A percentile compares a stretch with the other conserved stretches of the same genome.
Evolutionary conservation across 35 echinoderm and acorn worm species (phyloP).

Genomic region (Apostichopus parvimensis): DNA sequence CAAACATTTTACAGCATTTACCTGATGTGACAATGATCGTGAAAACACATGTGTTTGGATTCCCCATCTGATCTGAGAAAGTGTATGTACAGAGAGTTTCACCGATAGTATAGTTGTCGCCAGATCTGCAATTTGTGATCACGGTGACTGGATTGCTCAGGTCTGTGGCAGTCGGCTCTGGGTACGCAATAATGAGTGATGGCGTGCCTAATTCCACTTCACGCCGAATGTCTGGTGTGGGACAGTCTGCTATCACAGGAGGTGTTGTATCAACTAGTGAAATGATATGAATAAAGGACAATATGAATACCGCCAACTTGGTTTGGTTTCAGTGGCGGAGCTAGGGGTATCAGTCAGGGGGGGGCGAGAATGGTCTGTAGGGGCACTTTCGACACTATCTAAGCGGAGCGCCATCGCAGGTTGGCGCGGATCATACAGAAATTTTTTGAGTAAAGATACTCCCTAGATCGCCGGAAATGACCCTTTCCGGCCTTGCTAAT

Average conservation of each 20-base stretch:
- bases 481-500: too few relatives aligned
- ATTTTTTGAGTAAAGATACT: too few relatives aligned
- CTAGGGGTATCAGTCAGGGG: too few relatives aligned
- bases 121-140: conserved; percentile 19
- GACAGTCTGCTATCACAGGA: conserved; percentile 1
- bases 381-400: too few relatives aligned
- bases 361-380: too few relatives aligned
- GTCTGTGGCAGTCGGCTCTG: conserved; percentile 51
- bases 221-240: not conserved
- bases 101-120: conserved; percentile 47
- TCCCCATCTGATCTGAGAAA: conserved; percentile 60
- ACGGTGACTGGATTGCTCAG: conserved; percentile 13
- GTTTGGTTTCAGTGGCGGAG: too few relatives aligned
- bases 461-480: too few relatives aligned
- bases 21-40: conserved; percentile 46
- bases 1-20: too few relatives aligned
- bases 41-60: conserved; percentile 40
- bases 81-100: conserved; percentile 63
- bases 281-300: too few relatives aligned
- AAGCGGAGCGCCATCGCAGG: too few relatives aligned
- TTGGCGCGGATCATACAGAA: too few relatives aligned
- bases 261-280: conserved; percentile 11
- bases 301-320: too few relatives aligned
- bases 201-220: conserved; percentile 44
- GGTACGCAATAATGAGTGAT: not conserved